A percentile compares a stretch with the other conserved stretches of the same genome.
Conservation (phyloP, 2,113 vertebrate genomes). For the Genyomyrus donnyi region DNA sequence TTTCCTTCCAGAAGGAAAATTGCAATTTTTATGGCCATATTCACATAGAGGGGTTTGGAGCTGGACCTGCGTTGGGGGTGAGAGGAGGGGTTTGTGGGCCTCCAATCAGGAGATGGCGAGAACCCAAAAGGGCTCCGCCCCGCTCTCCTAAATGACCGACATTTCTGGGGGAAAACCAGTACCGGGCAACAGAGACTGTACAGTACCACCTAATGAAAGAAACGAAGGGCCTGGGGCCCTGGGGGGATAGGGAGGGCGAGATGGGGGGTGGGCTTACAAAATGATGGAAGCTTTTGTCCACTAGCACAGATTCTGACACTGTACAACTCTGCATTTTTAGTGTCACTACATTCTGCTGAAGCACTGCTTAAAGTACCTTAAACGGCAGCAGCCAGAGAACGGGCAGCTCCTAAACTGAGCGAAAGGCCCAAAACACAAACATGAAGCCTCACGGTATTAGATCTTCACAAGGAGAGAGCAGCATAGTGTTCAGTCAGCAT, state of each 20-base stretch:
- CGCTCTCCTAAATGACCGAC: constrained; percentile 19
- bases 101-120: constrained; percentile 28
- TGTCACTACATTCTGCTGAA: not conserved
- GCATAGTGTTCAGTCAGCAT: not conserved
- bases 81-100: constrained; percentile 24
- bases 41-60: constrained; percentile 38
- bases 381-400: not conserved
- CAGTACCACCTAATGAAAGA: not conserved
- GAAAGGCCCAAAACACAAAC: not conserved
- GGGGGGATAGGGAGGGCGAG: not conserved
- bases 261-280: not conserved
- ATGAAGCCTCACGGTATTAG: not conserved
- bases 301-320: not conserved
- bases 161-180: not conserved
- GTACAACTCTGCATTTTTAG: not conserved
- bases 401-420: not conserved
- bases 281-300: not conserved
- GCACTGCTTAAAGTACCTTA: not conserved
- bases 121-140: constrained; percentile 22
- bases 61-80: constrained; percentile 20
- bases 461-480: not conserved
- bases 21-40: constrained; percentile 31
- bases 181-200: not conserved
- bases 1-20: constrained; percentile 1
- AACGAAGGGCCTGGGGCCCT: not conserved